These are phyloP conservation scores for Spodoptera litura DNA, from an alignment of 1,140 invertebrate genomes.

Conservation along the genomic window DNA sequence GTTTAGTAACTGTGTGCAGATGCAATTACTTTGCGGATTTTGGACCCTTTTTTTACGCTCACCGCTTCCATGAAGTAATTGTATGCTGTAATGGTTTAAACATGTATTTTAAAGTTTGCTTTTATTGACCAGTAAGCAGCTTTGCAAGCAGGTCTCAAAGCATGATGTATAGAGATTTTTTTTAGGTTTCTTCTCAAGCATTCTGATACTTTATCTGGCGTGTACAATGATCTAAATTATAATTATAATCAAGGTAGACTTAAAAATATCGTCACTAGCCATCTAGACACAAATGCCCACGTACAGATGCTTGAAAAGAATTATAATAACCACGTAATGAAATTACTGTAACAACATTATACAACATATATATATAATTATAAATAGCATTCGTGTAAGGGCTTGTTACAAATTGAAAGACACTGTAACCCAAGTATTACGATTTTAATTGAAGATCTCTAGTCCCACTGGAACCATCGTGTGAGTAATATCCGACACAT, in stretches of 20 bases:
- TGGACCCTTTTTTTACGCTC: slow-evolving; percentile 84
- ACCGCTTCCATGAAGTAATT: slow-evolving; percentile 82
- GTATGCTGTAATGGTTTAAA: slow-evolving; percentile 76
- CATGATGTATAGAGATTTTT: slow-evolving; percentile 84
- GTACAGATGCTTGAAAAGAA: slow-evolving; percentile 80
- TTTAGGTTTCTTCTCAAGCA: slow-evolving; percentile 84
- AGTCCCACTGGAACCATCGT: slow-evolving; percentile 86
- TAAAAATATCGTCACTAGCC: slow-evolving; percentile 37
- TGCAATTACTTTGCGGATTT: slow-evolving; percentile 82
- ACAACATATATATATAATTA: slow-evolving; percentile 81
- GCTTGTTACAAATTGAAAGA: slow-evolving; percentile 84
- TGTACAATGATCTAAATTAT: slow-evolving; percentile 48
- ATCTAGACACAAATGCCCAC: slow-evolving; percentile 45
- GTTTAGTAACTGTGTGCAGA: slow-evolving; percentile 76
- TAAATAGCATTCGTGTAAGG: slow-evolving; percentile 85
- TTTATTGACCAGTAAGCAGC: slow-evolving; percentile 76
- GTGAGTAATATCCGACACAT: slow-evolving; percentile 70
- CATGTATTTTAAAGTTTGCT: slow-evolving; percentile 82
- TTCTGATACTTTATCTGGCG: slow-evolving; percentile 67
- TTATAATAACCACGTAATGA: slow-evolving; percentile 84
- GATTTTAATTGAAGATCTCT: slow-evolving; percentile 84
- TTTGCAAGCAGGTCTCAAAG: slow-evolving; percentile 79
- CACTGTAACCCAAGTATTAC: slow-evolving; percentile 84
- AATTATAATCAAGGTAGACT: slow-evolving; percentile 34
- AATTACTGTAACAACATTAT: slow-evolving; percentile 85